A percentile compares a stretch with the other conserved stretches of the same genome.
phyloP scores from a whole-genome alignment of 2,888 invertebrate species.

The Eupsilia transversa region DNA sequence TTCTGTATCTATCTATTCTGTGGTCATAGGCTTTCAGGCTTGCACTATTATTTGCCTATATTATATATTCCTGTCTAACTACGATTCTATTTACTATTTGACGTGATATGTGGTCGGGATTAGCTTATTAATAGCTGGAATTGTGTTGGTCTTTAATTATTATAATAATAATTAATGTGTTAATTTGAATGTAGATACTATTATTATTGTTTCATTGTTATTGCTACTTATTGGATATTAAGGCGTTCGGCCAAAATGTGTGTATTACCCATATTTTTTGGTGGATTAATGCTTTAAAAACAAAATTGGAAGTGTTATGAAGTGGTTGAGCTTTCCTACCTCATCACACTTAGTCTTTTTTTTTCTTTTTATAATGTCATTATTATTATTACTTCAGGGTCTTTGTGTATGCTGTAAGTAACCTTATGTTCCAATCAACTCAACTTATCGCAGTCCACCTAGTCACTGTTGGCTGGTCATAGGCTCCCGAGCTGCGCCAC shows the following conservation, averaged over 20 bases:
- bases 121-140: constrained; percentile 16
- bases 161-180: neutral
- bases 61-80: constrained; percentile 26
- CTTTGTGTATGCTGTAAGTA: too few relatives aligned
- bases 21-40: constrained; percentile 39
- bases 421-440: too few relatives aligned
- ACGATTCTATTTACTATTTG: constrained; percentile 27
- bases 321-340: neutral
- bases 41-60: constrained; percentile 23
- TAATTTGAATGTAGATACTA: neutral
- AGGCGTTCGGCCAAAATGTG: neutral
- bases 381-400: too few relatives aligned
- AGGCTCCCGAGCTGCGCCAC: too few relatives aligned
- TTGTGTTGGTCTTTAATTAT: constrained; percentile 9
- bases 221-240: neutral
- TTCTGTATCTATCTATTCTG: neutral
- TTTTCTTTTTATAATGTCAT: neutral
- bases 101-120: constrained; percentile 18
- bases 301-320: neutral
- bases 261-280: neutral
- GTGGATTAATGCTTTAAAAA: neutral
- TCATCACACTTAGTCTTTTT: too few relatives aligned
- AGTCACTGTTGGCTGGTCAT: too few relatives aligned
- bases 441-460: too few relatives aligned
- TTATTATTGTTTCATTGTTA: neutral